Base-by-base conservation (phyloP, 2,113 vertebrate genomes). In the Poeciliopsis turrubarensis region DNA sequence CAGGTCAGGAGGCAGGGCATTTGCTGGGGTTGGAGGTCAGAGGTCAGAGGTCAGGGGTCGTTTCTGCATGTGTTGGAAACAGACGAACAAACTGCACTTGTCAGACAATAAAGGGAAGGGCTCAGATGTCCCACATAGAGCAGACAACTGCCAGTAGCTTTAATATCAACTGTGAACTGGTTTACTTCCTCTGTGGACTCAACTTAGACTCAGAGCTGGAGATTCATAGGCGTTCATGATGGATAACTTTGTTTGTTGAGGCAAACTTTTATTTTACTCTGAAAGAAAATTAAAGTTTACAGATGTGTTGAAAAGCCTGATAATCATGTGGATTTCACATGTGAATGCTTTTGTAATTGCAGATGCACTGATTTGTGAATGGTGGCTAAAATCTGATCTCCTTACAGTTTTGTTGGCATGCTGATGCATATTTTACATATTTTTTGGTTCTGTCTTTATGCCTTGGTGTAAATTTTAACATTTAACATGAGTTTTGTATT, bases 31-130 rank as follows among this genome's bases (percentile, higher is more conserved):
- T 9, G 17, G 51, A 10, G 57, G 32, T 70, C 51, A 37, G 34
- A 9, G 34, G 34, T 37, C 34, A 37, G 34, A 10, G 34, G 34
- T 25, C 51, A 5, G 51, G 22, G 57, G 29, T 70, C 39, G 44
- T 72, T 73, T 73, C 11, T 25, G 51, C 74, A 78, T 39, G 29
- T 76, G 71, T 19, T 77, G 44, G 26, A 68, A 67, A 60, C 70
- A 75, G 39, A 68, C 32, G 11, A 67, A 69, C 76, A 41, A 37
- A 66, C 62, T 65, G 68, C 80, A 81, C 68, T 68, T 83, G 68
- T 83, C 72, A 76, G 75, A 78, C 65, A 44, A 44, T 66, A 57
- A 10, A 57, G 25, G 22, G 51, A 57, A 3, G 51, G 7, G 25
- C 17, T 19, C 15, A 19, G 44, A 57, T 9, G 7, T n/a, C 22